Evolutionary conservation across 1,140 invertebrate species (phyloP), one percentile per base, ranked within the genome.

Genomic region (Atopsyche davidsoni): DNA sequence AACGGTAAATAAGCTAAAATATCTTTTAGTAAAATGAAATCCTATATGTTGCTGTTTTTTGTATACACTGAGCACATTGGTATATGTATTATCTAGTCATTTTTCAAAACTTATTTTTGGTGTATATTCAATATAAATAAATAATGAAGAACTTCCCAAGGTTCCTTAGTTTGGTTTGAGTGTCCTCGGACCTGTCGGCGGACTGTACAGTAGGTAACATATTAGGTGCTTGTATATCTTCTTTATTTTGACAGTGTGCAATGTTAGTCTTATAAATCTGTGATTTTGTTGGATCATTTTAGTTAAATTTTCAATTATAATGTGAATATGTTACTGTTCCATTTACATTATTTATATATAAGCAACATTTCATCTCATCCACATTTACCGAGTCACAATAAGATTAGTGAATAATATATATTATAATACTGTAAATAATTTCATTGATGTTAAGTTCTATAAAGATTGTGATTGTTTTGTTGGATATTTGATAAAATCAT

Each of bases 191-290:
- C n/a, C n/a, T 40, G 10, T n/a, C 10, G 34, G 35, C 7, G 47
- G 35, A 42, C 38, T 58, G 56, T 58, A 58, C 51, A 58, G 51
- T 54, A 58, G 56, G 17, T 42, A 50, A 54, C 47, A 38, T 58
- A 42, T 54, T 58, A 58, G 56, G 56, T 58, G 56, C 56, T 58
- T 58, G 45, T 58, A 51, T 52, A 40, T 51, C 44, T 46, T 28
- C 47, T 42, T 58, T 54, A 46, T 46, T 51, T 53, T 43, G 36
- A 42, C 34, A 31, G 44, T 53, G 51, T 53, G 55, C 55, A 57
- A 53, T 58, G 52, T 42, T 58, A 58, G 51, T 53, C 48, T 35
- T 51, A 58, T 50, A 45, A 44, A 58, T 48, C 56, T 58, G 56
- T 58, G 56, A 58, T 58, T 58, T 46, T 51, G 56, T 53, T 54